phyloP scores from a whole-genome alignment of 92 coral and sea anemone genomes.

The Pocillopora meandrina region DNA sequence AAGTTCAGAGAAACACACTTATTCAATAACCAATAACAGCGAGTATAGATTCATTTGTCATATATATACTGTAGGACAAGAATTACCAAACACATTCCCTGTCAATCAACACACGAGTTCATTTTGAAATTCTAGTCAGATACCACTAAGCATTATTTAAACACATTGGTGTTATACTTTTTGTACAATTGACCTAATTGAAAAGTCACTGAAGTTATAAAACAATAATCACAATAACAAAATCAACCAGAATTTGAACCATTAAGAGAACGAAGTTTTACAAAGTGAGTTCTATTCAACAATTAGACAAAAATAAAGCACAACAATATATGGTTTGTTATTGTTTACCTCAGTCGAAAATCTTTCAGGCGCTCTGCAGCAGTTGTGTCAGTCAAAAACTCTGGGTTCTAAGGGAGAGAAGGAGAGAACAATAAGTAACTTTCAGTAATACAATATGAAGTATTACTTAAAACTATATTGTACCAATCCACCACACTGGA shows the following conservation, averaged over 20 bases:
- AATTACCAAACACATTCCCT: too few relatives aligned
- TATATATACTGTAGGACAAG: too few relatives aligned
- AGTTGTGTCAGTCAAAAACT: conserved; percentile 76
- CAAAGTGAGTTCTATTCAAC: background rate
- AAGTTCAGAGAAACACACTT: background rate
- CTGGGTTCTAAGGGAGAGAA: conserved; percentile 72
- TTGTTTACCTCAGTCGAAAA: conserved; percentile 79
- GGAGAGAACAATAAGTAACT: background rate
- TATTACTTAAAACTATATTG: background rate
- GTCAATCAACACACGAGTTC: too few relatives aligned
- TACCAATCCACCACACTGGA: too few relatives aligned
- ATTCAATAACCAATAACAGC: background rate
- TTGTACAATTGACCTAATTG: too few relatives aligned
- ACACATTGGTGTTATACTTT: too few relatives aligned
- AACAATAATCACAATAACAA: too few relatives aligned
- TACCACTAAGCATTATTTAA: too few relatives aligned
- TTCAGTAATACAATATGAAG: background rate
- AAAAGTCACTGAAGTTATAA: too few relatives aligned
- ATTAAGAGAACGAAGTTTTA: background rate
- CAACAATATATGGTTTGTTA: background rate
- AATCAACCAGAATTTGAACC: background rate
- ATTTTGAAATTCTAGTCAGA: too few relatives aligned
- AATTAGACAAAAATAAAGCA: background rate
- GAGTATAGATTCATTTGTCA: too few relatives aligned
- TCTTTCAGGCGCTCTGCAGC: conserved; percentile 89